A percentile compares a stretch with the other conserved stretches of the same genome.
phyloP scores from a whole-genome alignment of 2,113 vertebrate genomes.

The Podarcis raffonei region DNA sequence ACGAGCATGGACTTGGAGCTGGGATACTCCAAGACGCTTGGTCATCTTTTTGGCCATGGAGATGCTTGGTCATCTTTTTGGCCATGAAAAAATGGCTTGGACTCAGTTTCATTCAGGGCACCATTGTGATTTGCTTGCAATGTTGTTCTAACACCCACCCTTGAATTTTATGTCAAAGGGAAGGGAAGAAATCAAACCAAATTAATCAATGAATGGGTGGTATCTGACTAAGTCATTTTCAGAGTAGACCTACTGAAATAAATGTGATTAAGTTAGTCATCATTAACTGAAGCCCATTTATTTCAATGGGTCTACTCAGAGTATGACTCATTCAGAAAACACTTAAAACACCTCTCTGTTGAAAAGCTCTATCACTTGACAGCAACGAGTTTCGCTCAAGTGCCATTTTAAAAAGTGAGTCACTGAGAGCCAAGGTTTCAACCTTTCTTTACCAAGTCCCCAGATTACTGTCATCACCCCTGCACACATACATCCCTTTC shows the following conservation, averaged over 20 bases:
- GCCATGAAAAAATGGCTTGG: background rate
- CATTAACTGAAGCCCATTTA: no score
- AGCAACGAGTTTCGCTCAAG: background rate
- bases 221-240: no score
- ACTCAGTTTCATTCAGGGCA: background rate
- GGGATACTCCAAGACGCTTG: background rate
- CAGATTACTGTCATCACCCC: background rate
- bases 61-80: background rate
- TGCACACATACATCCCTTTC: background rate
- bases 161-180: background rate
- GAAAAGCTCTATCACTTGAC: background rate
- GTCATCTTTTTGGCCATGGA: background rate
- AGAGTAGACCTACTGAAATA: no score
- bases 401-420: background rate
- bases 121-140: background rate
- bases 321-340: no score
- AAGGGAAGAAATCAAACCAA: no score
- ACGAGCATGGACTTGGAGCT: background rate
- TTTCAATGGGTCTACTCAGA: no score
- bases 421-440: background rate
- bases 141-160: background rate
- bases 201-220: no score
- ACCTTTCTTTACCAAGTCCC: background rate
- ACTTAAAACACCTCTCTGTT: background rate
- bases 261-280: no score